Evolutionary conservation across 2,797 vertebrate species (phyloP).

Genomic region (Chiloscyllium punctatum): DNA sequence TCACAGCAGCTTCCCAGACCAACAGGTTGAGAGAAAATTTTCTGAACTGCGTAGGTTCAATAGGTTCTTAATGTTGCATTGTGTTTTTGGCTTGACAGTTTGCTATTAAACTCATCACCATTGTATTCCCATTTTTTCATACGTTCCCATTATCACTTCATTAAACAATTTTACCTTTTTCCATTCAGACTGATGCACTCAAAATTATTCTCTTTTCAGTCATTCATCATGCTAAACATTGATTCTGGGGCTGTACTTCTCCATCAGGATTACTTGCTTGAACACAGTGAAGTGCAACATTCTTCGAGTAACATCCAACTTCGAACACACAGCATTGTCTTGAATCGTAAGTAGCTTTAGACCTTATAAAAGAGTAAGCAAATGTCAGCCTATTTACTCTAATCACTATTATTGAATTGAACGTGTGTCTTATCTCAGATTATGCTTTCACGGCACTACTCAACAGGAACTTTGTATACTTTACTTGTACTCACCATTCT

Average conservation of each 20-base stretch:
- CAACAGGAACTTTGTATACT: background rate
- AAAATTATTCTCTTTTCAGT: background rate
- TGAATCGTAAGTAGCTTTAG: background rate
- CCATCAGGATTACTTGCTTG: background rate
- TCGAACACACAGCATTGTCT: background rate
- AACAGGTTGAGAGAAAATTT: background rate
- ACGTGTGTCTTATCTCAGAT: background rate
- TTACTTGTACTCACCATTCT: background rate
- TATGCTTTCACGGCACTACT: slow-evolving; percentile 18
- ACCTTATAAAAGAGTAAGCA: background rate
- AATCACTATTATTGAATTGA: background rate
- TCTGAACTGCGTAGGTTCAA: no score
- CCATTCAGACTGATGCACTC: background rate
- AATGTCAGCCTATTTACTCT: background rate
- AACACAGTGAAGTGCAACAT: background rate
- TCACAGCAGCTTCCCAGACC: background rate
- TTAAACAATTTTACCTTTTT: background rate
- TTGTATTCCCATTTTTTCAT: no score
- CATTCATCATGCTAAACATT: background rate
- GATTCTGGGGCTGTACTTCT: background rate
- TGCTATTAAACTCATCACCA: background rate
- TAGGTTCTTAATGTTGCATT: background rate
- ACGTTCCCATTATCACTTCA: background rate
- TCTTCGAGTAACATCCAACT: background rate
- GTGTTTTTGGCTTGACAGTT: background rate